phyloP scores from a whole-genome alignment of 2,888 invertebrate genomes.

The Xestobium rufovillosum region DNA sequence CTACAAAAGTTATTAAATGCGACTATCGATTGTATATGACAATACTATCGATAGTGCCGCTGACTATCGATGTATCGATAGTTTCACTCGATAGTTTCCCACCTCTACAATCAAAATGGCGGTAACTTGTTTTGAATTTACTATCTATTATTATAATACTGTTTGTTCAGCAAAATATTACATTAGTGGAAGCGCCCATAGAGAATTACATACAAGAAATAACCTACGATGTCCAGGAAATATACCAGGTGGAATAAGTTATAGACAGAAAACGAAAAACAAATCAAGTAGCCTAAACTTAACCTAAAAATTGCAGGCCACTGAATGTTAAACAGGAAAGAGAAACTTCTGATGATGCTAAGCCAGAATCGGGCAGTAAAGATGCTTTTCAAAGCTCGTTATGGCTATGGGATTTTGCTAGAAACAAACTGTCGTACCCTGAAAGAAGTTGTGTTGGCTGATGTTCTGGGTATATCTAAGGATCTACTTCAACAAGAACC shows the following conservation, averaged over 20 bases:
- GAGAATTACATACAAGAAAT: conserved; percentile 97
- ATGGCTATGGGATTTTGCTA: conserved; percentile 94
- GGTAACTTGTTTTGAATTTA: too few species aligned
- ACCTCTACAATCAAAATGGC: too few species aligned
- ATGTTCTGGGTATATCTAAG: conserved; percentile 86
- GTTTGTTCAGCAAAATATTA: too few species aligned
- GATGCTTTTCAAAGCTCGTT: conserved; percentile 80
- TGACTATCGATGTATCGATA: too few species aligned
- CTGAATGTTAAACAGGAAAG: conserved; percentile 64
- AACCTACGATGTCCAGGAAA: conserved; percentile 92
- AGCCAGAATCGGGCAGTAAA: conserved; percentile 64
- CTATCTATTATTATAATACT: too few species aligned
- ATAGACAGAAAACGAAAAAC: too few species aligned
- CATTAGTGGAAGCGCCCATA: conserved; percentile 88
- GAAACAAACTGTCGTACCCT: conserved; percentile 83
- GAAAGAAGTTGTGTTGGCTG: conserved; percentile 88
- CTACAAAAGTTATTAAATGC: too few species aligned
- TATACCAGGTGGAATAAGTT: conserved; percentile 87
- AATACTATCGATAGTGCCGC: too few species aligned
- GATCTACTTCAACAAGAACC: conserved; percentile 84
- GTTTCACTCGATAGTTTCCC: too few species aligned
- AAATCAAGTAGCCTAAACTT: conserved; percentile 4
- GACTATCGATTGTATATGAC: too few species aligned
- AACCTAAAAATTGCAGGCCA: conserved; percentile 53
- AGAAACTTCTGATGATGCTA: conserved; percentile 49